Percentiles rank a stretch among this genome's conserved stretches.
phyloP scores from a whole-genome alignment of 2,888 invertebrate species.

The Pocota personata region DNA sequence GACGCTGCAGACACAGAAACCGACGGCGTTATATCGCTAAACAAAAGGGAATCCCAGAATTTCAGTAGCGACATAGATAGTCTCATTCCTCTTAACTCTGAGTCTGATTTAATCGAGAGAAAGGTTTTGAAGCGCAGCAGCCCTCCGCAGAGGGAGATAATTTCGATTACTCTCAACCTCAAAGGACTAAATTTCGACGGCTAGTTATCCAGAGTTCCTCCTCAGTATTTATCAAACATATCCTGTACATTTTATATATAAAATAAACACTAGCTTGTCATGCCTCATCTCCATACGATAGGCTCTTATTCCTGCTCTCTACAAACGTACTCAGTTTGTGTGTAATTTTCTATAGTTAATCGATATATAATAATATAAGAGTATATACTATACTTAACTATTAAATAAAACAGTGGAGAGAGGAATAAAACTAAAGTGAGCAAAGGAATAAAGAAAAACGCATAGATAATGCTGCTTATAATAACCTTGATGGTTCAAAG shows the following conservation, averaged over 20 bases:
- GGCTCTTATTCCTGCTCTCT: neutral
- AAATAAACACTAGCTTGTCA: neutral
- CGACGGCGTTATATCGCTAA: neutral
- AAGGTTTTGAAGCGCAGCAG: constrained; percentile 38
- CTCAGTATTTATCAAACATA: constrained; percentile 13
- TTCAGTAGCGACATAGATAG: neutral
- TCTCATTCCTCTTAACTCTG: neutral
- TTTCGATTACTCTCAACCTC: constrained; percentile 44
- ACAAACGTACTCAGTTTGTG: neutral
- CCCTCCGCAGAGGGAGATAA: constrained; percentile 29
- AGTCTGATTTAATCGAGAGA: constrained; percentile 40
- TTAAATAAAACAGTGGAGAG: neutral
- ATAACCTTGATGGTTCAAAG: constrained; percentile 54
- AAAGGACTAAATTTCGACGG: constrained; percentile 35
- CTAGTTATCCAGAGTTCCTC: constrained; percentile 33
- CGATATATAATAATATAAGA: neutral
- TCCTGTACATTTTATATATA: constrained; percentile 13
- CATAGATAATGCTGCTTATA: constrained; percentile 41
- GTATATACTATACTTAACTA: neutral
- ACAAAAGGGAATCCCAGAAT: neutral
- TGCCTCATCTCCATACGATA: neutral
- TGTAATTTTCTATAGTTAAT: neutral
- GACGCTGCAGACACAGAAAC: constrained; percentile 66
- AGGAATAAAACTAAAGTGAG: neutral
- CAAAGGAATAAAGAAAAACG: constrained; percentile 2